phyloP scores from a whole-genome alignment of 1,140 invertebrate species.

The Drosophila lacertosa region DNA sequence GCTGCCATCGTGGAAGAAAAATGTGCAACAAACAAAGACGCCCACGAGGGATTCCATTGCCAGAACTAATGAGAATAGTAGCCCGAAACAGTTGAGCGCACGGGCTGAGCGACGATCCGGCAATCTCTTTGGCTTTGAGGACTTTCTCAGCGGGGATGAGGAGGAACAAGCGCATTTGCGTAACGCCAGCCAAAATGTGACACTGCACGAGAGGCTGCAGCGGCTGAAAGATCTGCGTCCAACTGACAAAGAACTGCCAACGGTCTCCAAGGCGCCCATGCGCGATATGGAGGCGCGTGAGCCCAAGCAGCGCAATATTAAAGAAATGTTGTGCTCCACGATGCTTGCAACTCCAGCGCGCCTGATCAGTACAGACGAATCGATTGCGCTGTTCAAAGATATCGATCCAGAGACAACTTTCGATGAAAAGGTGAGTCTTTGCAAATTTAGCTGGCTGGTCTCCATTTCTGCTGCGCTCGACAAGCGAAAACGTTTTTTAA shows the following conservation, averaged over 20 bases:
- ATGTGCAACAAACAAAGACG: slow-evolving; percentile 21
- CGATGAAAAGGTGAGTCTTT: slow-evolving; percentile 53
- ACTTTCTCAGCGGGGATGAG: slow-evolving; percentile 47
- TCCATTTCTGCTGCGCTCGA: slow-evolving; percentile 14
- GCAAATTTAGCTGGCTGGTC: too few species aligned
- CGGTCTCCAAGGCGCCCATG: slow-evolving; percentile 12
- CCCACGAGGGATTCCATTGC: slow-evolving; percentile 21
- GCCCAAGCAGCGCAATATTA: slow-evolving; percentile 56
- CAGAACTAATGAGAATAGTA: slow-evolving; percentile 19
- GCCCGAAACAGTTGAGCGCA: background rate
- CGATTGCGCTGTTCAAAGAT: slow-evolving; percentile 48
- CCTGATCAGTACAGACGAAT: slow-evolving; percentile 25
- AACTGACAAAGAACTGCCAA: slow-evolving; percentile 33
- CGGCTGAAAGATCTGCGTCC: slow-evolving; percentile 55
- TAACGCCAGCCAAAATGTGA: slow-evolving; percentile 20
- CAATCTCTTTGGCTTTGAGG: slow-evolving; percentile 65
- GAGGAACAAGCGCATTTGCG: too few species aligned
- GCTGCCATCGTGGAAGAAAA: slow-evolving; percentile 70
- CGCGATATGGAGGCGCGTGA: slow-evolving; percentile 12
- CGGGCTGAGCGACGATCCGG: background rate
- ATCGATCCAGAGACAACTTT: slow-evolving; percentile 65
- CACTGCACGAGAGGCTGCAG: slow-evolving; percentile 55
- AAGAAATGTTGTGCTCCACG: slow-evolving; percentile 69
- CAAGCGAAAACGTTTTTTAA: background rate
- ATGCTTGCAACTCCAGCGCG: slow-evolving; percentile 42